These are phyloP conservation scores for Hippoglossus hippoglossus DNA, from an alignment of 2,797 vertebrate genomes.

Conservation along the genomic window DNA sequence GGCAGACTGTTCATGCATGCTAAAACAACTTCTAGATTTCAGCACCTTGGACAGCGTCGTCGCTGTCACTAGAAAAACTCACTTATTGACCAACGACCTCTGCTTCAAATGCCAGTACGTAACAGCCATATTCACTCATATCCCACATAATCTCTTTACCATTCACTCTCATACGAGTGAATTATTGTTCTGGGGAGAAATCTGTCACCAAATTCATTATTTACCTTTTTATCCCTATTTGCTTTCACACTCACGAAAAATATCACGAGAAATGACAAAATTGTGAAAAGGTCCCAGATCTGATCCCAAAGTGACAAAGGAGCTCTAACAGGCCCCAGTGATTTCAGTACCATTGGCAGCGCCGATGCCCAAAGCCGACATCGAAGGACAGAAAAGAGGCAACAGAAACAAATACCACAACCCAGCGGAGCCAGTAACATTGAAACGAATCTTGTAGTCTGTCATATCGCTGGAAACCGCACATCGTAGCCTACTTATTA, in stretches of 20 bases:
- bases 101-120: not conserved
- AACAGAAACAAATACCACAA: too few relatives aligned
- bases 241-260: not conserved
- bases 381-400: too few relatives aligned
- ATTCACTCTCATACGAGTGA: not conserved
- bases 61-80: fast-evolving
- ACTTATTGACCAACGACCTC: not conserved
- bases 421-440: too few relatives aligned
- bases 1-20: fast-evolving
- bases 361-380: too few relatives aligned
- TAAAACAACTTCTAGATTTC: not conserved
- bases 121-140: not conserved
- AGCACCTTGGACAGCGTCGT: slow-evolving; percentile 53
- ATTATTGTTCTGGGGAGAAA: not conserved
- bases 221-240: not conserved
- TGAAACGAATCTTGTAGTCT: too few relatives aligned
- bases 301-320: too few relatives aligned
- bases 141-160: not conserved
- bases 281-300: too few relatives aligned
- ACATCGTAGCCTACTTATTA: too few relatives aligned
- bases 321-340: too few relatives aligned
- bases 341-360: too few relatives aligned
- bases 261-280: too few relatives aligned
- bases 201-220: fast-evolving
- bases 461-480: too few relatives aligned